Base-by-base conservation (phyloP, 2,797 vertebrate genomes). In the Simalia tracyae region DNA sequence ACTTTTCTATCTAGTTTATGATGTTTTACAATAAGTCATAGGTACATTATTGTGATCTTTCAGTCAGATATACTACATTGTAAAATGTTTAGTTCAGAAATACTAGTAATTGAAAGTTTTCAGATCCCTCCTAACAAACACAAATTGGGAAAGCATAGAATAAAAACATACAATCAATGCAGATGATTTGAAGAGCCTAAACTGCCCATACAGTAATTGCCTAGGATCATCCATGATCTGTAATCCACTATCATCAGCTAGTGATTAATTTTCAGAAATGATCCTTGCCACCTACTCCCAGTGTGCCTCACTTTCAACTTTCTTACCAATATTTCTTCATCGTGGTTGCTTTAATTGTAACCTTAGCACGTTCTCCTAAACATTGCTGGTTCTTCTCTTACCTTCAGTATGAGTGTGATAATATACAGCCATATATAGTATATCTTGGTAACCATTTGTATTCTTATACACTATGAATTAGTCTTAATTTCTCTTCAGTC, bases 61-160 rank as follows among this genome's bases (percentile, higher is more conserved):
- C 12, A 56, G 17, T 28, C 22, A 46, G 85, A 60, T 60, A 60
- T 46, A 46, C 19, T 46, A 24, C 42, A 81, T 91, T 59, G 42
- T 59, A 72, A 88, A 90, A 46, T 10, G 1, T 36, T 90, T 1
- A 28, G 90, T 86, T 61, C 87, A 57, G 84, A 46, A 90, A 64
- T 72, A 68, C 61, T n/a, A 57, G 42, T 36, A 60, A 86, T 24
- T 0, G 2, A 88, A 61, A 92, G 87, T 72, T 60, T 94, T 90
- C 61, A 54, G 85, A 28, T 36, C 72, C 72, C 42, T 81, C 22
- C 19, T 81, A 0, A 26, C 68, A 19, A 31, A 86, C 7, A 46
- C 54, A 60, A 95, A 57, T 46, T 91, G 88, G 50, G 61, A 91
- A 26, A 26, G 50, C 28, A 42, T 90, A 61, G 26, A 59, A 19